Evolutionary conservation across 1,140 invertebrate species (phyloP).

Genomic region (Charaxes varanes): DNA sequence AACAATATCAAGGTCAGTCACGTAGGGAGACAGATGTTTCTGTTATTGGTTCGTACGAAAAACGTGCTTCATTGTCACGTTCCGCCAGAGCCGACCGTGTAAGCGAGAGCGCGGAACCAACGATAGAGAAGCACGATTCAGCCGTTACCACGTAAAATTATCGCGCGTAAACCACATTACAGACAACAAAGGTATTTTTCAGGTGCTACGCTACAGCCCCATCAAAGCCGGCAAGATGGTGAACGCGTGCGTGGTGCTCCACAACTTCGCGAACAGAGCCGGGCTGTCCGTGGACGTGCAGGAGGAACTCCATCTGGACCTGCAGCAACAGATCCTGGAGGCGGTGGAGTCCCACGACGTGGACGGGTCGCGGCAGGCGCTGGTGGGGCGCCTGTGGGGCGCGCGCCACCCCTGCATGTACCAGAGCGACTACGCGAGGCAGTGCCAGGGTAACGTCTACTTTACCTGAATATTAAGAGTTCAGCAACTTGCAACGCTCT

Average conservation of each 20-base stretch:
- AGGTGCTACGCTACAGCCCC: slow-evolving; percentile 25
- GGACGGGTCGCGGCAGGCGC: not conserved
- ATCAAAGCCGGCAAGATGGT: slow-evolving; percentile 22
- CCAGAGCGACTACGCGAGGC: not conserved
- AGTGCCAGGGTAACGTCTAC: not conserved
- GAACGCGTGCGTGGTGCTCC: slow-evolving; percentile 25
- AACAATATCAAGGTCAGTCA: too few relatives aligned
- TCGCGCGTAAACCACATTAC: too few relatives aligned
- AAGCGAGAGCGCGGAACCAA: too few relatives aligned
- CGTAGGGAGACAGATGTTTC: too few relatives aligned
- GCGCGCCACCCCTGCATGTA: not conserved
- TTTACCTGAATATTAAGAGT: not conserved
- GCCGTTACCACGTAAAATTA: too few relatives aligned
- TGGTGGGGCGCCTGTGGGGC: not conserved
- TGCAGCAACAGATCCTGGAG: not conserved
- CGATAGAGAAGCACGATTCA: too few relatives aligned
- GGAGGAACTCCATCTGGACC: not conserved
- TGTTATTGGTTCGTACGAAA: too few relatives aligned
- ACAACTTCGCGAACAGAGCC: slow-evolving; percentile 16
- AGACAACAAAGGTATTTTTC: too few relatives aligned
- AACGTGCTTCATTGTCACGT: too few relatives aligned
- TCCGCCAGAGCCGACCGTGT: too few relatives aligned
- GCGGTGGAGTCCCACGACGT: slow-evolving; percentile 1
- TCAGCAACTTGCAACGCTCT: not conserved
- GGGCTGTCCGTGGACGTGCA: not conserved